Percentiles rank a stretch among this genome's conserved stretches.
These are phyloP conservation scores for Cryptocephalus moraei DNA, from an alignment of 2,888 invertebrate genomes.

Conservation along the genomic window DNA sequence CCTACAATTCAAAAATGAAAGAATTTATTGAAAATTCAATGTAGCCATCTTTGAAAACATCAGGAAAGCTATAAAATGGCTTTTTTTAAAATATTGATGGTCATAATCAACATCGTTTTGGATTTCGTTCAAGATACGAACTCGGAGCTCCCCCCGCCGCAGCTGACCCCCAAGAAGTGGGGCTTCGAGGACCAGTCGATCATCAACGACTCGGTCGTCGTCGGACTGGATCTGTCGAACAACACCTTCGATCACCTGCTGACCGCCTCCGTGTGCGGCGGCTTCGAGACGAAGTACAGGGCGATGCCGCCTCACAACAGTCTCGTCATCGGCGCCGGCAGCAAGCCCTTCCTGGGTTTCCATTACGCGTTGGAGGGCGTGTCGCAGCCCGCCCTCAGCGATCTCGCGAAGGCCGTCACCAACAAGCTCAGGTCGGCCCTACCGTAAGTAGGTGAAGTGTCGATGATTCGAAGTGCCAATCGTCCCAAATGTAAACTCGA, in stretches of 20 bases:
- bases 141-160: slow-evolving; percentile 45
- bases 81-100: too few relatives aligned
- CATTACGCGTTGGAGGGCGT: slow-evolving; percentile 86
- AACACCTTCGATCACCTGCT: slow-evolving; percentile 80
- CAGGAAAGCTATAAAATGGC: too few relatives aligned
- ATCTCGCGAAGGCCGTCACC: slow-evolving; percentile 52
- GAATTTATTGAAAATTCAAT: too few relatives aligned
- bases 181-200: slow-evolving; percentile 66
- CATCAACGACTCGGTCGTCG: slow-evolving; percentile 66
- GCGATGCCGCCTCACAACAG: slow-evolving; percentile 67
- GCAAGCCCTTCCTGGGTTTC: slow-evolving; percentile 77
- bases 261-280: slow-evolving; percentile 67
- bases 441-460: slow-evolving; percentile 55
- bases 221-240: slow-evolving; percentile 61
- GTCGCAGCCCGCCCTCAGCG: slow-evolving; percentile 69
- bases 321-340: slow-evolving; percentile 67
- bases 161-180: slow-evolving; percentile 78
- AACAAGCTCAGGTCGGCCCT: slow-evolving; percentile 72
- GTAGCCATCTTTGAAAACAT: too few relatives aligned
- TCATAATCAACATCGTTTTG: too few relatives aligned
- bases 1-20: too few relatives aligned
- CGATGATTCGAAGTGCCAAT: too few relatives aligned
- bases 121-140: slow-evolving; percentile 51
- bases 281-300: slow-evolving; percentile 60
- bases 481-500: too few relatives aligned